Evolutionary conservation across 2,113 vertebrate species (phyloP).

Genomic region (Rhinoderma darwinii): DNA sequence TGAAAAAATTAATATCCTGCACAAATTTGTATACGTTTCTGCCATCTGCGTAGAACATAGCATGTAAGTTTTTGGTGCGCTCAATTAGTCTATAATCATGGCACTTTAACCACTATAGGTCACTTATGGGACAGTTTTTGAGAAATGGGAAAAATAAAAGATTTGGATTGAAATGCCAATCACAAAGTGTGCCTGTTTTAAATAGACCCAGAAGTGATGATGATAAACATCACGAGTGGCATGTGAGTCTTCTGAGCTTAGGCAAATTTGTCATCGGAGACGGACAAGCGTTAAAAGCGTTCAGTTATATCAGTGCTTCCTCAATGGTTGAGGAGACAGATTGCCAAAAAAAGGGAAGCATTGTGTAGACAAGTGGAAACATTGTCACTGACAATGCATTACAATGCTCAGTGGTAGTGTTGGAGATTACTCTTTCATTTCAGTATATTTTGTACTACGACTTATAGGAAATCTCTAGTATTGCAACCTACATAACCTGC

Average conservation of each 20-base stretch:
- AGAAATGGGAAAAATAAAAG: not conserved
- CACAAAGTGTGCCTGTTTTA: slow-evolving; percentile 12
- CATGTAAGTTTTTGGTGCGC: not conserved
- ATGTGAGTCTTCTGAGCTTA: slow-evolving; percentile 22
- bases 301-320: slow-evolving; percentile 21
- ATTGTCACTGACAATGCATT: slow-evolving; percentile 2
- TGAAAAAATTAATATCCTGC: not conserved
- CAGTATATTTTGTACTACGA: not conserved
- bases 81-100: slow-evolving; percentile 45
- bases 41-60: not conserved
- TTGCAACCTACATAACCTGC: not conserved
- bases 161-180: slow-evolving; percentile 43
- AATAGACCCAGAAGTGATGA: slow-evolving; percentile 30
- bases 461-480: not conserved
- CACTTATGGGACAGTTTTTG: slow-evolving; percentile 37
- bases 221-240: slow-evolving; percentile 33
- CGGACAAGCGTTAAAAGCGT: slow-evolving; percentile 45
- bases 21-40: slow-evolving; percentile 1
- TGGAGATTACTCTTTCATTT: slow-evolving; percentile 13
- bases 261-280: slow-evolving; percentile 41
- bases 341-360: slow-evolving; percentile 19
- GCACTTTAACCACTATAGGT: slow-evolving; percentile 1
- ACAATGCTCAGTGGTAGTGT: not conserved
- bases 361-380: slow-evolving; percentile 36
- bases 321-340: slow-evolving; percentile 18